Percentiles rank a stretch among this genome's conserved stretches.
Conservation (phyloP, 2,113 vertebrate genomes). For the Monopterus albus region DNA sequence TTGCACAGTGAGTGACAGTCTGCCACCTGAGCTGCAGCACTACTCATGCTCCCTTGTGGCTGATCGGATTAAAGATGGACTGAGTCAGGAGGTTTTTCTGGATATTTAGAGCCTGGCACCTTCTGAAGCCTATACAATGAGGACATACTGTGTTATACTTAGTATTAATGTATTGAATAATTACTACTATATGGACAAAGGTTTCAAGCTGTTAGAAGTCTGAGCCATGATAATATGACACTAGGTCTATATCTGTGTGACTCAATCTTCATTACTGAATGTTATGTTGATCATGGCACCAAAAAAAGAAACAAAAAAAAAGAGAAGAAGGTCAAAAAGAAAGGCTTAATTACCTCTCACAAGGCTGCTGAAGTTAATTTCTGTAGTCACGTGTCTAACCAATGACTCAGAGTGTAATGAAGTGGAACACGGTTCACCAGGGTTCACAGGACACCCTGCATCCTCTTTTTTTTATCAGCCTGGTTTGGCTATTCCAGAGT, state of each 20-base stretch:
- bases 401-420: slow-evolving; percentile 75
- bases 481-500: slow-evolving; percentile 46
- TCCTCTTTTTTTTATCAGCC: slow-evolving; percentile 23
- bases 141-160: background rate
- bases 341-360: slow-evolving; percentile 67
- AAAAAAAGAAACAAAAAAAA: background rate
- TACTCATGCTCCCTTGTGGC: slow-evolving; percentile 22
- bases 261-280: background rate
- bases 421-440: slow-evolving; percentile 65
- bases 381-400: slow-evolving; percentile 64
- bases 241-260: slow-evolving; percentile 27
- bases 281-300: slow-evolving; percentile 1
- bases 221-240: slow-evolving; percentile 21
- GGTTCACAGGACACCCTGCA: slow-evolving; percentile 56
- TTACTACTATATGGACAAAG: background rate
- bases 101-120: slow-evolving; percentile 19
- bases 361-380: slow-evolving; percentile 69
- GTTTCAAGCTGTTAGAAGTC: slow-evolving; percentile 1
- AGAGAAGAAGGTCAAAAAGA: too few relatives aligned
- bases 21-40: slow-evolving; percentile 24
- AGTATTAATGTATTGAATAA: slow-evolving; percentile 6
- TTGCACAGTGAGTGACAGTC: slow-evolving; percentile 38
- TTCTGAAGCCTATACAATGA: background rate
- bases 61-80: slow-evolving; percentile 24
- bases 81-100: slow-evolving; percentile 31